Conservation (phyloP, 2,888 invertebrate genomes). For the Zygothrica quintamaculata region DNA sequence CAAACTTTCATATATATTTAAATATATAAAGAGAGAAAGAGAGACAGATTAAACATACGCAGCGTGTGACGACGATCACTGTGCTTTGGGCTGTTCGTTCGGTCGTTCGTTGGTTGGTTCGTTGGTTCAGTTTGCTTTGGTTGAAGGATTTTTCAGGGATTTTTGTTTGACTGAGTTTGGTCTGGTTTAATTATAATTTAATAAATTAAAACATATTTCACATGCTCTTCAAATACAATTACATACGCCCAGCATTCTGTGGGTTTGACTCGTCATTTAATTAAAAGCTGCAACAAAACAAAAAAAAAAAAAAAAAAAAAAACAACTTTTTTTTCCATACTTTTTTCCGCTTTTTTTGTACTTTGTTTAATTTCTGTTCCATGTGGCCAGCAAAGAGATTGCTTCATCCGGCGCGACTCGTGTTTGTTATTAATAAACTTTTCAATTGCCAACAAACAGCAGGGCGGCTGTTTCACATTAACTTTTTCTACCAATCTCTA, state of each 20-base stretch:
- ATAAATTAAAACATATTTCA: conserved; percentile 77
- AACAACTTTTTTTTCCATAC: not conserved
- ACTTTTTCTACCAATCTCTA: conserved; percentile 50
- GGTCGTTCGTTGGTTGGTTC: no score
- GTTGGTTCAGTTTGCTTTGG: conserved; percentile 31
- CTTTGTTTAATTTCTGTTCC: conserved; percentile 16
- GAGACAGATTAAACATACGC: conserved; percentile 38
- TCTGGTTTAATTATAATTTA: conserved; percentile 67
- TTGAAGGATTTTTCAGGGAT: not conserved
- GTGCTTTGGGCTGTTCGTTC: conserved; percentile 44
- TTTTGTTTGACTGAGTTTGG: conserved; percentile 15
- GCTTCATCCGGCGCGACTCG: conserved; percentile 9
- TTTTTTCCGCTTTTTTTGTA: not conserved
- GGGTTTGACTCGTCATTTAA: conserved; percentile 54
- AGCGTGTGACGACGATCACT: conserved; percentile 31
- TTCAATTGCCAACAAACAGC: conserved; percentile 66
- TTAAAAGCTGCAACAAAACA: no score
- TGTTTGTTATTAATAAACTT: conserved; percentile 76
- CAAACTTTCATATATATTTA: no score
- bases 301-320: no score
- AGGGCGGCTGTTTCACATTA: conserved; percentile 67
- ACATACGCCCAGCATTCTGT: conserved; percentile 45
- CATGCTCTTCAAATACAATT: conserved; percentile 73
- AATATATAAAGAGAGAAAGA: no score
- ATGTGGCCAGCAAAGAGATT: conserved; percentile 28